A percentile compares a stretch with the other conserved stretches of the same genome.
These are phyloP conservation scores for Acrobasis consociella DNA, from an alignment of 2,888 invertebrate species.

Conservation along the genomic window DNA sequence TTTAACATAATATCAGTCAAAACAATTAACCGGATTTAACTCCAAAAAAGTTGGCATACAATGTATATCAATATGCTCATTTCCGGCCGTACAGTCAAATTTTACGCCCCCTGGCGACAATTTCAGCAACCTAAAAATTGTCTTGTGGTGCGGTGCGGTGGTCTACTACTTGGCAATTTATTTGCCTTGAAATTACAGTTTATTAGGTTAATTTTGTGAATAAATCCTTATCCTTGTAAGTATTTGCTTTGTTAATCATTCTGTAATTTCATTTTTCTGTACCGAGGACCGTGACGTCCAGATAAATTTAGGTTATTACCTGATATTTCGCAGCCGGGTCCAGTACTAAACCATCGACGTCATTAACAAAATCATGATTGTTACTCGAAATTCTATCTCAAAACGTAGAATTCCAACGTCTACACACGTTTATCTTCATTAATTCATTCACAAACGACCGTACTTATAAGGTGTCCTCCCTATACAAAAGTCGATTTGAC, in stretches of 20 bases:
- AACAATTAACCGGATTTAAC: no score
- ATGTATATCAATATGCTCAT: conserved; percentile 58
- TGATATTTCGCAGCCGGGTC: conserved; percentile 52
- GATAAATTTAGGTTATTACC: conserved; percentile 45
- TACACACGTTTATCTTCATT: neutral
- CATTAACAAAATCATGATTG: conserved; percentile 48
- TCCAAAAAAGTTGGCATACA: conserved; percentile 11
- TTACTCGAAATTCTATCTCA: conserved; percentile 23
- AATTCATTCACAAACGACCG: conserved; percentile 10
- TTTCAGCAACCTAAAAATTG: conserved; percentile 53
- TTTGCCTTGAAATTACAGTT: conserved; percentile 63
- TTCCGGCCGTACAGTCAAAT: conserved; percentile 49
- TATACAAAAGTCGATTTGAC: conserved; percentile 25
- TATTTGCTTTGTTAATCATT: conserved; percentile 39
- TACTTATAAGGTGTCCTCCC: neutral
- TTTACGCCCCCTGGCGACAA: conserved; percentile 60
- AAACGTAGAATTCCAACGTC: conserved; percentile 10
- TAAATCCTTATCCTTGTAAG: conserved; percentile 63
- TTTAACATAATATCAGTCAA: no score
- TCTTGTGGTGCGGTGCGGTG: conserved; percentile 72
- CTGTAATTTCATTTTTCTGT: conserved; percentile 23
- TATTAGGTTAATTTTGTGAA: conserved; percentile 61
- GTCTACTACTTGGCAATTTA: conserved; percentile 54
- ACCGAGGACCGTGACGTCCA: conserved; percentile 21
- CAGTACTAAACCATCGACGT: conserved; percentile 57